A percentile compares a stretch with the other conserved stretches of the same genome.
Evolutionary conservation across 2,113 vertebrate species (phyloP).

Genomic region (Lanius collurio): DNA sequence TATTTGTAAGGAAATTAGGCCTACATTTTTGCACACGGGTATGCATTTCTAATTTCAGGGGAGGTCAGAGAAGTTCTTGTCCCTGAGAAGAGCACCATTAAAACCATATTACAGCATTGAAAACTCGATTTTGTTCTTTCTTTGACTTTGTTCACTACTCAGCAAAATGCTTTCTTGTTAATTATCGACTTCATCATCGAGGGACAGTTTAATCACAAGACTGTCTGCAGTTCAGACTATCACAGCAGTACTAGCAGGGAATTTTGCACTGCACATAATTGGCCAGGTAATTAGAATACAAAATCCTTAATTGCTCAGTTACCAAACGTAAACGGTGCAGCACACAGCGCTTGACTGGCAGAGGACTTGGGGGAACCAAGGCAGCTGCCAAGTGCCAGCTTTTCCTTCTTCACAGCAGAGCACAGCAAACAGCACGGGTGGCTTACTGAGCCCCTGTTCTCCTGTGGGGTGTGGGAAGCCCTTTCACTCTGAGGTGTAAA

Average conservation of each 20-base stretch:
- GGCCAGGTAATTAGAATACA: slow-evolving; percentile 59
- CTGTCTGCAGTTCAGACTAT: slow-evolving; percentile 37
- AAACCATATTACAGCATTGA: background rate
- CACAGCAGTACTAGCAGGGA: background rate
- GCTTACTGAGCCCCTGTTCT: background rate
- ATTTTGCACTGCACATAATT: slow-evolving; percentile 33
- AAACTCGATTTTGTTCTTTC: slow-evolving; percentile 23
- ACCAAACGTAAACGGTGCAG: background rate
- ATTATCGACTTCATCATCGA: slow-evolving; percentile 48
- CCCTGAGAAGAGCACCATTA: slow-evolving; percentile 25
- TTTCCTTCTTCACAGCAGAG: background rate
- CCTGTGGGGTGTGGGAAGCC: background rate
- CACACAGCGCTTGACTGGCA: background rate
- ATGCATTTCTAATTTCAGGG: slow-evolving; percentile 24
- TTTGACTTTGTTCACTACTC: slow-evolving; percentile 56
- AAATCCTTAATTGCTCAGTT: slow-evolving; percentile 46
- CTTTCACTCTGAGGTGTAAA: background rate
- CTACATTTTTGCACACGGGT: background rate
- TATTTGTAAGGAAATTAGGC: background rate
- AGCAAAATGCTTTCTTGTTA: slow-evolving; percentile 54
- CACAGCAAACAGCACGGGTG: background rate
- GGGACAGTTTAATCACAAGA: slow-evolving; percentile 61
- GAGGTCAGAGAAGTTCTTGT: background rate
- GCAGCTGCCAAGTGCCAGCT: background rate
- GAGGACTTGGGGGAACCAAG: background rate